Base-by-base conservation (phyloP, 2,888 invertebrate genomes). In the Sclerodermus sp. region DNA sequence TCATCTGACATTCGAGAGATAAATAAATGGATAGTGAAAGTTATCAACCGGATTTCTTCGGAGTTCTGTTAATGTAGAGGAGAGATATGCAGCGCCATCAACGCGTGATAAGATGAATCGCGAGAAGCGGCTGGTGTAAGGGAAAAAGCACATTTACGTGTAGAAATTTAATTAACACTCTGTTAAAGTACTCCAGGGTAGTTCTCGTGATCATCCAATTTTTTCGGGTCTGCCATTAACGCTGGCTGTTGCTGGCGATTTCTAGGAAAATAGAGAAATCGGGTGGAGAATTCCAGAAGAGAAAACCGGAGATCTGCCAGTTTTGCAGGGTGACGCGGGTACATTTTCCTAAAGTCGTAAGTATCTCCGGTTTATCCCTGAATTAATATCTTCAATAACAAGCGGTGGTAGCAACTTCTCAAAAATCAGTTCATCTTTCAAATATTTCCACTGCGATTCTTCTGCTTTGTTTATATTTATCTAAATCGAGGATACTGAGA, bases 161-260 rank as follows among this genome's bases (percentile, higher is more conserved):
- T 61, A 63, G 44, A 60, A 66, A 66, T 67, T 62, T 43, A 66
- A 66, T 66, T 65, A 67, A 55, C 49, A 47, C 52, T 53, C 15
- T 44, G 42, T 38, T 23, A 43, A 51, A 51, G 46, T 42, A 39
- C 39, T 14, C 40, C 38, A 45, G 58, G 36, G 42, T 49, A 42
- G 49, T 41, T 50, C 41, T 34, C 8, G 23, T 23, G 23, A 23
- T 5, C 3, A 5, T 23, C 3, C 4, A 23, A 8, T 23, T 23
- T 23, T 5, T 23, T 23, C 23, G 23, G 23, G 3, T 23, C 23
- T 23, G 23, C 23, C 8, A 23, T 23, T 23, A 3, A 5, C 3
- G 23, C 23, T 23, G 8, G 23, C 23, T 5, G 53, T 50, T 36
- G 47, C 41, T 42, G 49, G 36, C 48, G 50, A 53, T 63, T 57